Evolutionary conservation across 2,888 invertebrate genomes (phyloP), one percentile per base, ranked within the genome.

Genomic region (Tipula vernalis): DNA sequence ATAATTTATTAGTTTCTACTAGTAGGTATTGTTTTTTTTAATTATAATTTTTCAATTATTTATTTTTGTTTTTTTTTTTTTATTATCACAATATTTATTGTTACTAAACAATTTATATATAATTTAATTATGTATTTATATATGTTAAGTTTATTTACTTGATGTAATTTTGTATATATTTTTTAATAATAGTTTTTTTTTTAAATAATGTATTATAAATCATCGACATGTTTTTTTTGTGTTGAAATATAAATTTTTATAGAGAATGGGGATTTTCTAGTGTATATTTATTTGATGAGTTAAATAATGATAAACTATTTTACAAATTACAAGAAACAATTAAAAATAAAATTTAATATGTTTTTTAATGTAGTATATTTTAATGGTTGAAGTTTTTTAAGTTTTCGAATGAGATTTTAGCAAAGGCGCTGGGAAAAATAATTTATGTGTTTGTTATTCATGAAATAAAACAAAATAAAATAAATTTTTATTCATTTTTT

Each of bases 1-100:
- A 71, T 71, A 71, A 71, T 71, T 71, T 71, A 71, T 71, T 71
- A 71, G 71, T 71, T 71, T 71, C 71, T 71, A 71, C 71, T 71
- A 71, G 71, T 71, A 71, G 71, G 71, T 71, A 71, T 71, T 71
- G 28, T 28, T 71, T 28, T 57, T n/a, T 57, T 57, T 28, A 71
- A 28, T 71, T 28, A 28, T 28, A 71, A 28, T 71, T 71, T 71
- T 71, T 71, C 71, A 71, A 71, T 71, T 28, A 71, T 71, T n/a
- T 15, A 51, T 51, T 51, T 51, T 15, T 39, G 2, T 39, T 1
- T 39, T 2, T 28, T n/a, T 28, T 71, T 71, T 71, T 28, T 71
- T 71, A 71, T 71, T 71, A 71, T 71, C 71, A 71, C 71, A 71
- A 71, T 71, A 71, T 71, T 71, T 71, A 71, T 71, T 71, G 71